Evolutionary conservation across 2,888 invertebrate genomes (phyloP).

Genomic region (Platypus cylindrus): DNA sequence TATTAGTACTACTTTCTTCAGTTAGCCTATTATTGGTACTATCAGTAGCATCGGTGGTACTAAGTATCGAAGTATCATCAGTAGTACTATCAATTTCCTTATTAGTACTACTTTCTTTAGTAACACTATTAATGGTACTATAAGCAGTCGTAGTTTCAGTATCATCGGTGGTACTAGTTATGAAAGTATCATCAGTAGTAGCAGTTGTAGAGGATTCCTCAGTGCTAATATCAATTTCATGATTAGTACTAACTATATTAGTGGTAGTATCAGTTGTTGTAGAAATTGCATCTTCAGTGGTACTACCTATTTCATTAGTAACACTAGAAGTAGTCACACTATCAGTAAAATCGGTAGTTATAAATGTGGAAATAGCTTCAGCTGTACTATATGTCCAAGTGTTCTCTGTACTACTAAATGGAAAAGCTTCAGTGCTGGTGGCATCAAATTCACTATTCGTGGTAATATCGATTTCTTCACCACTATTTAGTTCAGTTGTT

Average conservation of each 20-base stretch:
- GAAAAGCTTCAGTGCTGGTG: too few relatives aligned
- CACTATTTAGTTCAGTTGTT: background rate
- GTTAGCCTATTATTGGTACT: background rate
- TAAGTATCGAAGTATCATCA: background rate
- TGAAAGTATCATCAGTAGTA: background rate
- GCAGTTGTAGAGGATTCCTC: background rate
- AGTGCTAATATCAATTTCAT: background rate
- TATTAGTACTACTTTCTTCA: background rate
- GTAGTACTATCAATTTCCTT: background rate
- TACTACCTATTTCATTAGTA: too few relatives aligned
- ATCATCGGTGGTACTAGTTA: background rate
- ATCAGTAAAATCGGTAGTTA: too few relatives aligned
- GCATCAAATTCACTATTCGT: too few relatives aligned
- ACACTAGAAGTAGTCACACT: too few relatives aligned
- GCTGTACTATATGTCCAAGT: too few relatives aligned
- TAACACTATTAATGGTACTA: background rate
- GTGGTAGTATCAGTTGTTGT: background rate
- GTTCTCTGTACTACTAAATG: too few relatives aligned
- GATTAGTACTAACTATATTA: background rate
- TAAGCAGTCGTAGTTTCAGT: background rate
- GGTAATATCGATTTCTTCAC: too few relatives aligned
- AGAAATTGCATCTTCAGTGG: constrained; percentile 1
- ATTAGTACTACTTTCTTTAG: background rate
- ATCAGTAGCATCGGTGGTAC: background rate
- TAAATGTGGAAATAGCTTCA: too few relatives aligned